A percentile compares a stretch with the other conserved stretches of the same genome.
These are phyloP conservation scores for Xiphophorus couchianus DNA, from an alignment of 2,113 vertebrate species.

Conservation along the genomic window DNA sequence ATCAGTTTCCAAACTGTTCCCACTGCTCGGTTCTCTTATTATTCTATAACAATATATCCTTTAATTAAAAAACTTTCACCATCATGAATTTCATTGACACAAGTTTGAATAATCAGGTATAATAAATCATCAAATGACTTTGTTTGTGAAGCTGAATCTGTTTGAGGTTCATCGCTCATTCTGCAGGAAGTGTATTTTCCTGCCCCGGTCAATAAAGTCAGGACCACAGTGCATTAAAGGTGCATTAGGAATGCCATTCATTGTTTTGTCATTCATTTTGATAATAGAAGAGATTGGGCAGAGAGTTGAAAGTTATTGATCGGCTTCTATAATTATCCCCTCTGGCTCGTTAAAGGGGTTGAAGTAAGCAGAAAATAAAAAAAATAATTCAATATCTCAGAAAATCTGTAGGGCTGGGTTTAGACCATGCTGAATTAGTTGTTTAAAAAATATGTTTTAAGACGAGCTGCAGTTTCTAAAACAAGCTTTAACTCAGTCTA, in stretches of 20 bases:
- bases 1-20: too few species aligned
- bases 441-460: too few species aligned
- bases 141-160: conserved; percentile 5
- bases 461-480: too few species aligned
- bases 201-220: conserved; percentile 36
- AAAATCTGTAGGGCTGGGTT: background rate
- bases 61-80: background rate
- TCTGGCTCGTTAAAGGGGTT: background rate
- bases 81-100: too few species aligned
- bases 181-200: conserved; percentile 26
- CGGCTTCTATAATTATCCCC: background rate
- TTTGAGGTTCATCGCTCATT: conserved; percentile 12
- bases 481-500: background rate
- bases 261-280: conserved; percentile 1
- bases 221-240: conserved; percentile 39
- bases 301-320: conserved; percentile 28
- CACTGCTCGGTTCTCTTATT: too few species aligned
- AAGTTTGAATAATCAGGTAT: background rate
- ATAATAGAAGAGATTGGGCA: conserved; percentile 9
- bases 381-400: background rate
- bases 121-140: background rate
- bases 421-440: background rate
- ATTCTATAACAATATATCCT: too few species aligned
- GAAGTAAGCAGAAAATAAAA: background rate
- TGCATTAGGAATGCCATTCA: conserved; percentile 42